Percentiles rank a stretch among this genome's conserved stretches.
Evolutionary conservation across 53 echinoderm and acorn worm genomes (phyloP).

Genomic region (Pentamera pediparva): DNA sequence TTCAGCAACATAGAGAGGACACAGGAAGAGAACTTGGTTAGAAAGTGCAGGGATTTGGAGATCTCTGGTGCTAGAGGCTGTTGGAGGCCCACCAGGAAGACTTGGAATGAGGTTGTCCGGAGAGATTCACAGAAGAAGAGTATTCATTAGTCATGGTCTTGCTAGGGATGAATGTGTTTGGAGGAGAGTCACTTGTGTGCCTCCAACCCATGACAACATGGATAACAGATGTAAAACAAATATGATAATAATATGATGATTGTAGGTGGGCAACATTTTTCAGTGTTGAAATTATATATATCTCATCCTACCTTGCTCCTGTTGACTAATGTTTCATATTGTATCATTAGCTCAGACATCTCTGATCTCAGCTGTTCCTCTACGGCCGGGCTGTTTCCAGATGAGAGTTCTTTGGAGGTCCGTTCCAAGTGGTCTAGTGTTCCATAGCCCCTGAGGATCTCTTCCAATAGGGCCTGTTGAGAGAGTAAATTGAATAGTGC

Average conservation of each 20-base stretch:
- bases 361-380: slow-evolving; percentile 2
- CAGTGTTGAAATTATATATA: not conserved
- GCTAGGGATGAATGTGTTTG: not conserved
- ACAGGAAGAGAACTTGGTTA: no score
- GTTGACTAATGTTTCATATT: slow-evolving; percentile 4
- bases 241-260: no score
- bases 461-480: not conserved
- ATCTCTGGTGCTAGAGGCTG: no score
- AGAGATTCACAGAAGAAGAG: no score
- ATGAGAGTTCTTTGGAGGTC: not conserved
- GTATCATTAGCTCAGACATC: slow-evolving; percentile 13
- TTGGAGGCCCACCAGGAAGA: no score
- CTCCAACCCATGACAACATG: no score
- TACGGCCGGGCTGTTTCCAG: slow-evolving; percentile 5
- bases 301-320: slow-evolving; percentile 14
- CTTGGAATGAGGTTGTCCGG: no score
- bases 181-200: not conserved
- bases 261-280: no score
- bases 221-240: no score
- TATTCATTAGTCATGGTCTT: not conserved
- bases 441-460: not conserved
- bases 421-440: slow-evolving; percentile 3
- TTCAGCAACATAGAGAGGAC: no score
- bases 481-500: not conserved
- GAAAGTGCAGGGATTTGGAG: no score